A percentile compares a stretch with the other conserved stretches of the same genome.
These are phyloP conservation scores for Cinclus cinclus DNA, from an alignment of 2,113 vertebrate genomes.

Conservation along the genomic window DNA sequence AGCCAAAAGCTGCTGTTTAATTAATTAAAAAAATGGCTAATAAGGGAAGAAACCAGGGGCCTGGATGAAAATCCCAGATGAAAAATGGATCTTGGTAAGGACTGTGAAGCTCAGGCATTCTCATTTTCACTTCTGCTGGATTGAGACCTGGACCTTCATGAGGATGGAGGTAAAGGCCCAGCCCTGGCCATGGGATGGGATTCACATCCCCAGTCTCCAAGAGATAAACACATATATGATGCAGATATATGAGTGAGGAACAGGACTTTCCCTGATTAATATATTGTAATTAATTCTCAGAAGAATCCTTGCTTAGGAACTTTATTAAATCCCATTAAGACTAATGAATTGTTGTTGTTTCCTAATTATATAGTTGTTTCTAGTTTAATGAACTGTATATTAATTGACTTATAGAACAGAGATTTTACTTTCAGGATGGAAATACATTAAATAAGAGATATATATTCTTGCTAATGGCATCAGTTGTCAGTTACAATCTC, in stretches of 20 bases:
- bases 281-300: slow-evolving; percentile 65
- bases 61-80: not conserved
- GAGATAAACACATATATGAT: not conserved
- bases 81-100: not conserved
- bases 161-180: accelerated
- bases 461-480: not conserved
- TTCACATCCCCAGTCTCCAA: accelerated
- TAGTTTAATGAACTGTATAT: slow-evolving; percentile 60
- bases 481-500: not conserved
- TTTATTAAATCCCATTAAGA: slow-evolving; percentile 68
- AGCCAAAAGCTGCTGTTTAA: slow-evolving; percentile 2
- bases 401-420: slow-evolving; percentile 15
- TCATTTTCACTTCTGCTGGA: not conserved
- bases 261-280: slow-evolving; percentile 9
- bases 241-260: not conserved
- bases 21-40: slow-evolving; percentile 5
- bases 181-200: accelerated
- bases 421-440: not conserved
- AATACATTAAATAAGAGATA: not conserved
- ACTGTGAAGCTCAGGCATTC: not conserved
- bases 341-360: slow-evolving; percentile 71
- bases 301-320: slow-evolving; percentile 55
- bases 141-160: accelerated
- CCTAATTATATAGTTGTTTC: slow-evolving; percentile 65
- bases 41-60: not conserved